Base-by-base conservation (phyloP, 1,140 invertebrate genomes). In the Metopolophium dirhodum region DNA sequence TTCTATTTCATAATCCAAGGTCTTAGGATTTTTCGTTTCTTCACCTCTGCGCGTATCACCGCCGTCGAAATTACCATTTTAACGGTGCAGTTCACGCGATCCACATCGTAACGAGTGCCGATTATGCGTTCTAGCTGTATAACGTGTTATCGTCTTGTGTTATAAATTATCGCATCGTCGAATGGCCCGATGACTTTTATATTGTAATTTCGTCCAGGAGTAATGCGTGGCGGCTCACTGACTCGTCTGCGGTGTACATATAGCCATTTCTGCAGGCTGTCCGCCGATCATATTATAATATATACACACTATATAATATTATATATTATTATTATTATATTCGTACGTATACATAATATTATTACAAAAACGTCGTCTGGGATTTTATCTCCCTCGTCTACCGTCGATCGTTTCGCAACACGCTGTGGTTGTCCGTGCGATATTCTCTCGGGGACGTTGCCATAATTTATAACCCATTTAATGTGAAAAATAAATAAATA, bases 381-480 rank as follows among this genome's bases (percentile, higher is more conserved):
- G 35, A 88, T 87, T 47, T 47, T 49, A 77, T 77, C 90, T 51
- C 57, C 68, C 47, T 49, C 47, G 77, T 92, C 47, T 7, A n/a
- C n/a, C 90, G 68, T 47, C 9, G 61, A 68, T 30, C 49, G 90
- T 92, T 92, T 92, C 47, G 47, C 68, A 83, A 92, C 68, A 14
- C 45, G 26, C 35, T 35, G 47, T 11, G 22, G 68, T 35, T 2
- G 57, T n/a, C 41, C 20, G 68, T 83, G 90, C 90, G 47, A 83
- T 92, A 92, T 92, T 47, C n/a, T 77, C 61, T 49, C 45, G 90
- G 61, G 37, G 41, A 91, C 45, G 41, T 49, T 83, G 91, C 18
- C 45, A 83, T 82, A 54, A 93, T 93, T 93, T 93, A 86, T 93
- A 93, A 68, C 49, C 47, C 91, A 61, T 51, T 93, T 54, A 45